Percentiles rank a stretch among this genome's conserved stretches.
phyloP scores from a whole-genome alignment of 2,888 invertebrate species.

The Tricholauxania praeusta region DNA sequence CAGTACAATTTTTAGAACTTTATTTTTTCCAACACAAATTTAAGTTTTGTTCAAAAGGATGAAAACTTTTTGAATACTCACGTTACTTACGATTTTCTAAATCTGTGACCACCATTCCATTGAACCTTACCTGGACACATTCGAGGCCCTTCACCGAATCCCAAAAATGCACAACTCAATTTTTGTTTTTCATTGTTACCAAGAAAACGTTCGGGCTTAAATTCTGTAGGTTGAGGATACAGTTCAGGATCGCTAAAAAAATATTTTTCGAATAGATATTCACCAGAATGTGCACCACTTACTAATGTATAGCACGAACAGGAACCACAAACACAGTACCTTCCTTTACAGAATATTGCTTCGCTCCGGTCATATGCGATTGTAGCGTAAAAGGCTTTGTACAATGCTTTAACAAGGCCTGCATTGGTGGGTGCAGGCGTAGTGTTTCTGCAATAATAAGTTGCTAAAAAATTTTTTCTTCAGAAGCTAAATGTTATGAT shows the following conservation, averaged over 20 bases:
- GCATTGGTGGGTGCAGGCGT: slow-evolving; percentile 58
- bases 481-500: too few relatives aligned
- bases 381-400: slow-evolving; percentile 53
- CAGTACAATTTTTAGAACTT: too few relatives aligned
- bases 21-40: too few relatives aligned
- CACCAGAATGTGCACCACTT: slow-evolving; percentile 25
- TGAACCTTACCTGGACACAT: slow-evolving; percentile 56
- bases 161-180: slow-evolving; percentile 52
- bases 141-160: slow-evolving; percentile 59
- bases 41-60: too few relatives aligned
- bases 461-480: not conserved
- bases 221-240: slow-evolving; percentile 50
- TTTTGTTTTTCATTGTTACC: slow-evolving; percentile 41
- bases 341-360: slow-evolving; percentile 38
- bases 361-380: slow-evolving; percentile 42
- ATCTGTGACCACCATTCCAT: not conserved
- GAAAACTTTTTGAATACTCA: too few relatives aligned
- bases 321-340: slow-evolving; percentile 56
- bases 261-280: not conserved
- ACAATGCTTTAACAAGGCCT: slow-evolving; percentile 57
- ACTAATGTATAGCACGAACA: slow-evolving; percentile 59
- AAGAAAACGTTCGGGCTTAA: slow-evolving; percentile 54
- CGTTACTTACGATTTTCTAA: too few relatives aligned
- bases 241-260: slow-evolving; percentile 52
- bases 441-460: slow-evolving; percentile 51